Evolutionary conservation across 2,888 invertebrate species (phyloP), one percentile per base, ranked within the genome.

Genomic region (Panopea generosa): DNA sequence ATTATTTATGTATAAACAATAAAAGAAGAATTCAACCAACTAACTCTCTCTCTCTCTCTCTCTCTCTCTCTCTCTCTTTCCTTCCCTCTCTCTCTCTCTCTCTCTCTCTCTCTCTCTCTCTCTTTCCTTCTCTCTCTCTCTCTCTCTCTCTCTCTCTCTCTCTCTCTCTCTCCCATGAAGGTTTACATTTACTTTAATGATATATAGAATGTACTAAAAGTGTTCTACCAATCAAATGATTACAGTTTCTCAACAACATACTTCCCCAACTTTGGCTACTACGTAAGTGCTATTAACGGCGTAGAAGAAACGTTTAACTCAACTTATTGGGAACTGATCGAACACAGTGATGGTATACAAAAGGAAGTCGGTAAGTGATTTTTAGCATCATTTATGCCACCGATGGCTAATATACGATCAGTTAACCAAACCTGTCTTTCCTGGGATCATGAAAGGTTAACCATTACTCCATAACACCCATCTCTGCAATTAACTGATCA

Each of bases 241-340:
- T 62, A 4, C 49, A 71, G 71, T 65, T 71, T 71, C 22, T 71
- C 71, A 2, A 63, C 55, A 53, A 71, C 71, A 16, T 71, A 71
- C 26, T 71, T 57, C 33, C 59, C 71, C 43, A 55, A 47, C 16
- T 20, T 62, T 33, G 63, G 62, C n/a, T 71, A 52, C 57, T 71
- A 57, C 22, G 63, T 71, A 11, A 50, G 50, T n/a, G 71, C 71
- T 0, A 50, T 63, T 2, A 71, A 71, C 18, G 71, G 71, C 14
- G 27, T 71, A 33, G 38, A 49, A 11, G 71, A 63, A 27, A 52
- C 55, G 1, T 14, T 26, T 1, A 63, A 63, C 2, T 56, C 63
- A 22, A 71, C 49, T 0, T 71, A 63, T 45, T 71, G 71, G 71
- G 63, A 71, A 29, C 57, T 71, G 16, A 71, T 71, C 33, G 71